These are phyloP conservation scores for Tethea ocularis DNA, from an alignment of 2,888 invertebrate species.

Conservation along the genomic window DNA sequence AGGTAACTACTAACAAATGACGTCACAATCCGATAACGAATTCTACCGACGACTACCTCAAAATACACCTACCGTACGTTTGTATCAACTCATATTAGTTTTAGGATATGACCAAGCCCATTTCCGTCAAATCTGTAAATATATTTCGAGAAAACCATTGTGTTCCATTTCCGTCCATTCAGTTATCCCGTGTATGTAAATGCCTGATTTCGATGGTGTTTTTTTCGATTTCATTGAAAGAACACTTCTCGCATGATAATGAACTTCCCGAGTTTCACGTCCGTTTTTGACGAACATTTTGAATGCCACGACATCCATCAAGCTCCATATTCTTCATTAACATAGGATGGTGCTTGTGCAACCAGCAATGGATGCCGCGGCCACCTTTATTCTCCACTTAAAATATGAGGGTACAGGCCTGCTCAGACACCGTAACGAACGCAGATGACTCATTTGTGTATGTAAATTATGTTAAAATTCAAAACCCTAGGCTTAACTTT, in stretches of 20 bases:
- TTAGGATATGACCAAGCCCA: conserved; percentile 26
- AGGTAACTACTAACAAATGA: not conserved
- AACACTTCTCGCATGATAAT: conserved; percentile 50
- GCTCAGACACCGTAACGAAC: conserved; percentile 49
- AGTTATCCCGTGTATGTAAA: conserved; percentile 57
- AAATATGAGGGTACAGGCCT: conserved; percentile 15
- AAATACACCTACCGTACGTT: not conserved
- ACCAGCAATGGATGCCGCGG: conserved; percentile 16
- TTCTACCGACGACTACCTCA: not conserved
- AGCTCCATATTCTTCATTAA: conserved; percentile 7
- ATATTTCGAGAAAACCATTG: conserved; percentile 65
- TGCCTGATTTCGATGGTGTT: conserved; percentile 40
- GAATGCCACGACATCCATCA: conserved; percentile 13
- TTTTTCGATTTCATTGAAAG: conserved; percentile 58
- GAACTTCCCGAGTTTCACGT: conserved; percentile 30
- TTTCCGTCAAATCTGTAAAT: conserved; percentile 44
- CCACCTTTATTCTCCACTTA: conserved; percentile 7
- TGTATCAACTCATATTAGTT: not conserved
- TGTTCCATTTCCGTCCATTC: conserved; percentile 73
- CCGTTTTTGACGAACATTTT: conserved; percentile 25
- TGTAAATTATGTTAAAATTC: conserved; percentile 59
- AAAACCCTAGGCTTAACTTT: conserved; percentile 56
- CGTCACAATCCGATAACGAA: not conserved
- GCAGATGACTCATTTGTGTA: conserved; percentile 64
- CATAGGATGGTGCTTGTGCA: conserved; percentile 1